Base-by-base conservation (phyloP, 2,888 invertebrate genomes). In the Altica lythri region DNA sequence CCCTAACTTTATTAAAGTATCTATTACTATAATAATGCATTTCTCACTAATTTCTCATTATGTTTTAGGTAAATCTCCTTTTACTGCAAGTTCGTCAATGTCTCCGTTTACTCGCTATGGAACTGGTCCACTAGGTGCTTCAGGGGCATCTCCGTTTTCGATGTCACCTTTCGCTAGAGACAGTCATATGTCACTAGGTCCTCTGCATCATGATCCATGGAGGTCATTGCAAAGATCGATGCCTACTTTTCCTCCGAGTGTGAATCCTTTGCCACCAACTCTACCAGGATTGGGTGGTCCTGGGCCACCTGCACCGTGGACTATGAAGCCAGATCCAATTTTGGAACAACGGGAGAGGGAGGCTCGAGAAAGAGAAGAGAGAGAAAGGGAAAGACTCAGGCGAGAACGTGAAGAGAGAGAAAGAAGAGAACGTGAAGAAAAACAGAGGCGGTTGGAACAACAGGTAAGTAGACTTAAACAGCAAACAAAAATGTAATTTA, bases 21-120 rank as follows among this genome's bases (percentile, higher is more conserved):
- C 4, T 22, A 5, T 22, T 5, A 22, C 8, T 22, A 22, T 5
- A 22, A 22, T 22, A 5, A 4, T 22, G 4, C 4, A 22, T 32
- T 13, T 42, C 46, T 53, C 59, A 61, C 50, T 59, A 22, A 22
- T 5, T 61, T n/a, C n/a, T n/a, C n/a, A n/a, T n/a, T n/a, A n/a
- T 55, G 19, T 61, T 61, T 9, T 48, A 67, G 71, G 68, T 16
- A 72, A 72, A 63, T 69, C 70, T 6, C 70, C 68, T 17, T 69
- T 71, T 69, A 53, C 72, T 79, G 57, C 72, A 79, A 83, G 82
- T 43, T 79, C 85, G 69, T 85, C 87, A 63, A 85, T 90, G 70
- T 89, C 90, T 53, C 90, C 90, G 44, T 92, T 91, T 77, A 88
- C 86, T 50, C 82, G 92, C 65, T 92, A 91, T 78, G 88, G 86